phyloP scores from a whole-genome alignment of 2,797 vertebrate species.

The Parauchenoglanis punctatus region DNA sequence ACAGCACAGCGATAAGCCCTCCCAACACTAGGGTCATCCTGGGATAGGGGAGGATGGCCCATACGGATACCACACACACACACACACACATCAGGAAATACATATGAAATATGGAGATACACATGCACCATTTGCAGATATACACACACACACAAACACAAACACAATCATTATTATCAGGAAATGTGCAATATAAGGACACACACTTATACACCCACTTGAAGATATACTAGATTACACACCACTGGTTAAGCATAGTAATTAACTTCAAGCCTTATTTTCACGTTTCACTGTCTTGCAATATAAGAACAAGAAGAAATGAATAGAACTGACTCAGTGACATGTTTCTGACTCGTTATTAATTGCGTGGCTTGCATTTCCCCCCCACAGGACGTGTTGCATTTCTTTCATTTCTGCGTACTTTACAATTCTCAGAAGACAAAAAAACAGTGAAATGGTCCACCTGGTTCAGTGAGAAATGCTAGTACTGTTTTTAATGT shows the following conservation, averaged over 20 bases:
- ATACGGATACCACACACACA: conserved; percentile 70
- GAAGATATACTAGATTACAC: conserved; percentile 13
- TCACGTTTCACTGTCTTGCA: not conserved
- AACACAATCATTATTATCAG: conserved; percentile 50
- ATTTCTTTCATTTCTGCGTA: conserved; percentile 8
- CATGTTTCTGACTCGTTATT: conserved; percentile 27
- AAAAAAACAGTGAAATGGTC: not conserved
- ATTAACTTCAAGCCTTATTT: conserved; percentile 5
- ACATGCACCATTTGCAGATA: conserved; percentile 54
- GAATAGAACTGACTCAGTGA: not conserved
- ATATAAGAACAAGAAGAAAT: conserved; percentile 1
- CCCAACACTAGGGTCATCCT: conserved; percentile 83
- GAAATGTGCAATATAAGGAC: conserved; percentile 29
- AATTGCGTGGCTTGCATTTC: not conserved
- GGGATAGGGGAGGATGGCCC: conserved; percentile 72
- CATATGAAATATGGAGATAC: conserved; percentile 28
- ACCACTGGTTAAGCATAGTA: conserved; percentile 15
- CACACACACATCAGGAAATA: conserved; percentile 35
- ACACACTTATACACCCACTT: conserved; percentile 38
- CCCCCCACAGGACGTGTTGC: not conserved
- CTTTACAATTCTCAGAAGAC: conserved; percentile 15
- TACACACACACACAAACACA: conserved; percentile 59
- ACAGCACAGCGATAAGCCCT: conserved; percentile 87
- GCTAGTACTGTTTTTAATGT: not conserved
- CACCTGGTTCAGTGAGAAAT: not conserved